phyloP scores from a whole-genome alignment of 1,140 invertebrate species.

The Ooceraea biroi region DNA sequence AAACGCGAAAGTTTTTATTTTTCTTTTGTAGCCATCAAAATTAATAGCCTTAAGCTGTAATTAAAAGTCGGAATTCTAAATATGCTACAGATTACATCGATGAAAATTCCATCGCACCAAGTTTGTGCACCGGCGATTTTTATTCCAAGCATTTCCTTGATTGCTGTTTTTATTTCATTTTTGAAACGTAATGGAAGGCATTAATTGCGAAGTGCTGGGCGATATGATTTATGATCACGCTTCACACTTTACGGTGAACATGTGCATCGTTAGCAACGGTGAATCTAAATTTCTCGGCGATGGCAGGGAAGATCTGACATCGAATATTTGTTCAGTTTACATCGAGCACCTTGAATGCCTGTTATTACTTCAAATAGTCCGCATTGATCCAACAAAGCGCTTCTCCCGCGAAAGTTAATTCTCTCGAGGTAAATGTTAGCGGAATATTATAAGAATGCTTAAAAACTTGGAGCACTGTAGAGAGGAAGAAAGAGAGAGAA shows the following conservation, averaged over 20 bases:
- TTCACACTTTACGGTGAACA: conserved; percentile 20
- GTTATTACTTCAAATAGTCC: conserved; percentile 33
- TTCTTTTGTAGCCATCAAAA: neutral
- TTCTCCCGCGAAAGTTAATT: conserved; percentile 10
- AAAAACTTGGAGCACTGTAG: neutral
- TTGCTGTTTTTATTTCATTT: conserved; percentile 17
- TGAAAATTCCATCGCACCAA: conserved; percentile 7
- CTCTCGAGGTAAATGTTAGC: neutral
- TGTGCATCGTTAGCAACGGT: conserved; percentile 11
- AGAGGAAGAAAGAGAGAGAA: no score
- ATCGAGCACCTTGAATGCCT: neutral
- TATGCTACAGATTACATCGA: neutral
- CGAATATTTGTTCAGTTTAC: conserved; percentile 34
- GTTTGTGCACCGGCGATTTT: neutral
- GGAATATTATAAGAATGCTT: neutral
- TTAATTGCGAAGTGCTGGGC: conserved; percentile 8
- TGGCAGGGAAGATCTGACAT: conserved; percentile 5
- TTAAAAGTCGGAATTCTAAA: neutral
- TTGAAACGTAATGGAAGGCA: neutral
- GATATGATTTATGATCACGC: conserved; percentile 36
- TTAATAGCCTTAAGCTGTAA: neutral
- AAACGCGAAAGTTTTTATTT: neutral
- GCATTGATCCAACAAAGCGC: conserved; percentile 2
- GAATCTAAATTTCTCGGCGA: conserved; percentile 27
- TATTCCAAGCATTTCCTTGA: neutral